Percentiles rank a stretch among this genome's conserved stretches.
Conservation (phyloP, 1,140 invertebrate species). For the Papilio glaucus region DNA sequence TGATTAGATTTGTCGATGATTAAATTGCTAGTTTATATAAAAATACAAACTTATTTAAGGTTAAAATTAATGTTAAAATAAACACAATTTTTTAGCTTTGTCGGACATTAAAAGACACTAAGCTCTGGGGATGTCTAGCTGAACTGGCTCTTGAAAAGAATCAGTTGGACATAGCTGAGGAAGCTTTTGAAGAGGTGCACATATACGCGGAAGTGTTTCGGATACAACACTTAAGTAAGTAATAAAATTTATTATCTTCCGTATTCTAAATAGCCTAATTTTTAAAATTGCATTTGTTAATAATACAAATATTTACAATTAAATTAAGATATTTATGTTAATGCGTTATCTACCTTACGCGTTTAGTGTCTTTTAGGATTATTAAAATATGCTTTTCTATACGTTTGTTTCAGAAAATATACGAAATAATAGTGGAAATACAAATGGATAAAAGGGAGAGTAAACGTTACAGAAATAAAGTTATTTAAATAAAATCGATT, state of each 20-base stretch:
- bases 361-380: not conserved
- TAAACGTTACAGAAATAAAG: not conserved
- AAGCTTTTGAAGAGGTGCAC: constrained; percentile 95
- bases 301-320: constrained; percentile 35
- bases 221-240: constrained; percentile 90
- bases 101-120: constrained; percentile 87
- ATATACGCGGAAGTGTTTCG: constrained; percentile 96
- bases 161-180: constrained; percentile 92
- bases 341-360: no score
- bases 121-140: constrained; percentile 95
- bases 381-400: not conserved
- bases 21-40: no score
- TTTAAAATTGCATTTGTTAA: constrained; percentile 6
- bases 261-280: no score
- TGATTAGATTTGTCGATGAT: no score
- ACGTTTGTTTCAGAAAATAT: constrained; percentile 19
- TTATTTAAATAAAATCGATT: not conserved
- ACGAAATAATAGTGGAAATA: constrained; percentile 9
- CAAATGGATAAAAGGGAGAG: not conserved
- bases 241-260: constrained; percentile 34
- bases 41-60: not conserved
- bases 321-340: no score
- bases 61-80: not conserved
- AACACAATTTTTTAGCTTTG: constrained; percentile 64
- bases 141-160: constrained; percentile 91